Conservation (phyloP, 2,888 invertebrate genomes). For the Pteria penguin region DNA sequence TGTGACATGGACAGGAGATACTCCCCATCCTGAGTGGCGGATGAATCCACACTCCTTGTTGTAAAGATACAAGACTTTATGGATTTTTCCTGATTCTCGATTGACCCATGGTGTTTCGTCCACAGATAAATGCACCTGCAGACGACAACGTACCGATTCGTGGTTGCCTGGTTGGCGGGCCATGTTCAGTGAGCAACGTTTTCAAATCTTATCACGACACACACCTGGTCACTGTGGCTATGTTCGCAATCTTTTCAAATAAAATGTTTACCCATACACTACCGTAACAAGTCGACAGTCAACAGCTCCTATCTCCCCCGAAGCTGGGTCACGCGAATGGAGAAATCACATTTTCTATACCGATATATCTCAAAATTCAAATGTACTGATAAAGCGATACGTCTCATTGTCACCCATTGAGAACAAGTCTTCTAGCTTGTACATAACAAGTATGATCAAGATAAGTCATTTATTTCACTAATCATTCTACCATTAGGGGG, state of each 20-base stretch:
- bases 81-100: neutral
- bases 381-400: neutral
- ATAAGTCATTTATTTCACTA: neutral
- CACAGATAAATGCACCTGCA: neutral
- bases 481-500: neutral
- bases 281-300: slow-evolving; percentile 17
- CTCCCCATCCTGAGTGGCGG: too few species aligned
- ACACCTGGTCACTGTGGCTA: slow-evolving; percentile 25
- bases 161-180: slow-evolving; percentile 28
- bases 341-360: slow-evolving; percentile 28
- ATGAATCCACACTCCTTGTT: too few species aligned
- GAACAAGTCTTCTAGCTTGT: neutral
- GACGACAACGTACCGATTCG: slow-evolving; percentile 19
- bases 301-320: slow-evolving; percentile 21
- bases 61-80: too few species aligned
- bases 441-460: neutral
- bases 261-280: slow-evolving; percentile 23
- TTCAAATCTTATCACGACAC: slow-evolving; percentile 33
- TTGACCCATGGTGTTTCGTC: neutral
- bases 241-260: slow-evolving; percentile 27
- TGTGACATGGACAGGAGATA: too few species aligned
- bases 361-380: slow-evolving; percentile 13
- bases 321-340: slow-evolving; percentile 22
- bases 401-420: neutral
- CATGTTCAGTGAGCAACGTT: slow-evolving; percentile 29